Base-by-base conservation (phyloP, 2,888 invertebrate genomes). In the Campoplex nolae region DNA sequence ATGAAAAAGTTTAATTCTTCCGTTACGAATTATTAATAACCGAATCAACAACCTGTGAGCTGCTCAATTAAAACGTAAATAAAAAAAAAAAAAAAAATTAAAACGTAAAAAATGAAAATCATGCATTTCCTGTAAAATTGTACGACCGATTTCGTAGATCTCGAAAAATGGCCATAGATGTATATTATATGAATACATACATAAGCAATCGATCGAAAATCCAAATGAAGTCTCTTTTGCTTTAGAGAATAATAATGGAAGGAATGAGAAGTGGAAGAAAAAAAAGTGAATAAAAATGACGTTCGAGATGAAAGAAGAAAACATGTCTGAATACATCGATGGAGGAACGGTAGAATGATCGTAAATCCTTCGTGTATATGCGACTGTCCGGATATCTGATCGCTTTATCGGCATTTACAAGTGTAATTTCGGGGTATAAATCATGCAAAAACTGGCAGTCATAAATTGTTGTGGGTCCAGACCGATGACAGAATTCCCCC, bases 331-430 rank as follows among this genome's bases (percentile, higher is more conserved):
- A 68, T 51, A 76, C 73, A 75, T 85, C 78, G 74, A 78, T 45
- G 74, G 65, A 74, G 58, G 76, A 80, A 51, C 76, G 82, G 73
- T 85, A 68, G 70, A 84, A 78, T 13, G 82, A 87, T 87, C 87
- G 87, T 87, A 87, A 87, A 87, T 87, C 84, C 65, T 87, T 84
- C 82, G 62, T 51, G 58, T 75, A 81, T 79, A 84, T 82, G 82
- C 58, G 86, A 88, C 88, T 86, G 89, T 89, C 88, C 83, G 84
- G 85, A 89, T 90, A 90, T 91, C 90, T 90, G 90, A 91, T 91
- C 89, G 90, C 90, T 91, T 90, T 90, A 90, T 90, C 90, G 90
- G 88, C 89, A 91, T 91, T 91, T 90, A 91, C 90, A 90, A 91
- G 90, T 91, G 90, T 91, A 91, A 91, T 91, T 91, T 90, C 73